Base-by-base conservation (phyloP, 2,888 invertebrate species). In the Dysmachus trigonus region DNA sequence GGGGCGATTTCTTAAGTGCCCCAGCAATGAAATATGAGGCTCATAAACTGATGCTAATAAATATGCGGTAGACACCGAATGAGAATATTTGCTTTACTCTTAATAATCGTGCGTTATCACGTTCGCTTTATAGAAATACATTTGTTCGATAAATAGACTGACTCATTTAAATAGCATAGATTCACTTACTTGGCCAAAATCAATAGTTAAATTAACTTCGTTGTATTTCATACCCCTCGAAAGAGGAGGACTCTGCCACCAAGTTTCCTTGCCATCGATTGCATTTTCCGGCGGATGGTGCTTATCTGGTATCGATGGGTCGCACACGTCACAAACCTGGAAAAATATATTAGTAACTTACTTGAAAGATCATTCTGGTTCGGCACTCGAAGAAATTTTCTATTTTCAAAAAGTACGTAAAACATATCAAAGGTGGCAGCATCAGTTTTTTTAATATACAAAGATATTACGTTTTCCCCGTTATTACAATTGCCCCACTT, bases 201-300 rank as follows among this genome's bases (percentile, higher is more conserved):
- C 97, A 90, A 99, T 98, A 90, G 99, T 99, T 87, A 99, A 94
- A 93, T 98, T 99, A 91, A 99, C 98, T 93, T 98, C 96, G 91
- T 99, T 99, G 94, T 97, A 99, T 92, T 98, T 97, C 95, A 97
- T 97, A 86, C 99, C 98, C 89, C 99, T 94, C 82, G 99, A 99
- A 31, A 99, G 94, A 0, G 99, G 99, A 0, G 99, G 99, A 90
- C 98, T 98, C 93, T 99, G 99, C 99, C 99, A 99, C 97, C 98
- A 98, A 72, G 96, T 95, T 91, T 98, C 97, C 91, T 96, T 96
- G n/a, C 98, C 98, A 91, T 99, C 99, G 88, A 98, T 98, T 2
- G 99, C 99, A 92, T 95, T 96, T 90, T 96, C 95, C 0, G 98
- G 96, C 0, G 97, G 97, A 93, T 99, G 99, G 89, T 93, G 94